A percentile compares a stretch with the other conserved stretches of the same genome.
phyloP scores from a whole-genome alignment of 2,888 invertebrate species.

The Pseudococcus longispinus region DNA sequence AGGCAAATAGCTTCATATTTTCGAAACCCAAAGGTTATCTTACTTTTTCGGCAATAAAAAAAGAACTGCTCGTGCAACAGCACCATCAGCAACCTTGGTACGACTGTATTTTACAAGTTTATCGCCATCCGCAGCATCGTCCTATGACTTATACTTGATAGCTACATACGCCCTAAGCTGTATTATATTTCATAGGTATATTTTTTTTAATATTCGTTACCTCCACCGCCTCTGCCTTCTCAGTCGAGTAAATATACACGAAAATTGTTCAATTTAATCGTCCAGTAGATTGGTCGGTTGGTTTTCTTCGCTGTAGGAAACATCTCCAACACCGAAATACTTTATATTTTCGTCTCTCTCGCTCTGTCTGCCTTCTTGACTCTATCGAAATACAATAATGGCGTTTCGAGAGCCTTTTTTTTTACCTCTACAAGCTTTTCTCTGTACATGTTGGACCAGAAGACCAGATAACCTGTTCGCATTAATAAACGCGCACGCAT shows the following conservation, averaged over 20 bases:
- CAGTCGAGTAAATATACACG: not conserved
- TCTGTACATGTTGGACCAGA: not conserved
- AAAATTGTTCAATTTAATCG: conserved; percentile 5
- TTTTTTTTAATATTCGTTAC: not conserved
- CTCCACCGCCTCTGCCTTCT: not conserved
- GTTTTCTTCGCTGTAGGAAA: not conserved
- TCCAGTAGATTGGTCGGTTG: not conserved
- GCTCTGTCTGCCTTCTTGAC: not conserved
- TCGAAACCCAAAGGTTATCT: not conserved
- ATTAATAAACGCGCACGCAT: not conserved
- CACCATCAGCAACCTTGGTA: not conserved
- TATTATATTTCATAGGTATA: not conserved
- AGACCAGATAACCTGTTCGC: not conserved
- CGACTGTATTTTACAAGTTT: conserved; percentile 9
- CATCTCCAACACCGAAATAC: not conserved
- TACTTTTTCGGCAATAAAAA: conserved; percentile 15
- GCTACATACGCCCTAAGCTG: not conserved
- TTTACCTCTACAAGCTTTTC: not conserved
- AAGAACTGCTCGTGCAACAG: not conserved
- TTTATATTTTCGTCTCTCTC: not conserved
- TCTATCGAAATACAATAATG: not conserved
- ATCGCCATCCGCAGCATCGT: not conserved
- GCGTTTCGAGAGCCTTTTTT: not conserved
- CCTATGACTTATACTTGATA: not conserved
- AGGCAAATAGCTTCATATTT: not conserved